These are phyloP conservation scores for Drosophila macrospina DNA, from an alignment of 2,888 invertebrate species.

Conservation along the genomic window DNA sequence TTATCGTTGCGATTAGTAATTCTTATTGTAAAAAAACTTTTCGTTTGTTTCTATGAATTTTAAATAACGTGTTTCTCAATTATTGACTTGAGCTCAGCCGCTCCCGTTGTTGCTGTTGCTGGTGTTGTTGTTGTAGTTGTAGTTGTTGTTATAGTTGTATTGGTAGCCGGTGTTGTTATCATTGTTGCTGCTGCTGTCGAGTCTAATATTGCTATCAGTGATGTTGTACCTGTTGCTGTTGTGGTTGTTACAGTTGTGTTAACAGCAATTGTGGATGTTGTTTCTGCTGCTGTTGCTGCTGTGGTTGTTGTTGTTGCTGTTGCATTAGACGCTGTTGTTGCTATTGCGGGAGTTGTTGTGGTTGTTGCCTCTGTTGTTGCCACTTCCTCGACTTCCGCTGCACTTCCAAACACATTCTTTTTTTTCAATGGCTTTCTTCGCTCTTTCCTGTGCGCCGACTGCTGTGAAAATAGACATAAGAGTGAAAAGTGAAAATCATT, in stretches of 20 bases:
- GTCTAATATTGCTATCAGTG: no score
- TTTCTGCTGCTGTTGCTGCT: conserved; percentile 12
- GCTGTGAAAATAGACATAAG: conserved; percentile 45
- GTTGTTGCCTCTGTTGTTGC: conserved; percentile 43
- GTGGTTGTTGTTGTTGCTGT: conserved; percentile 29
- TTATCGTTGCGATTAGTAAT: conserved; percentile 47
- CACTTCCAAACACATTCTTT: conserved; percentile 51
- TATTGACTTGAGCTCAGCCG: conserved; percentile 59
- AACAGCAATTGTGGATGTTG: conserved; percentile 49
- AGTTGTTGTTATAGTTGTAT: conserved; percentile 14
- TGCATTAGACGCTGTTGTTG: conserved; percentile 52
- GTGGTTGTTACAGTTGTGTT: conserved; percentile 25
- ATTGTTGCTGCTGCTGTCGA: conserved; percentile 40
- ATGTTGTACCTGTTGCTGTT: conserved; percentile 33
- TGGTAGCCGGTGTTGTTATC: conserved; percentile 49
- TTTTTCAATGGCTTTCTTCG: conserved; percentile 65
- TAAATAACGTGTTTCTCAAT: conserved; percentile 67
- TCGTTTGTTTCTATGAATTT: conserved; percentile 47
- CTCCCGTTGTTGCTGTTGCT: conserved; percentile 55
- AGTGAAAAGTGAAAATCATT: not conserved
- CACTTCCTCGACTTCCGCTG: conserved; percentile 42
- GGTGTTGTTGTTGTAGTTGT: conserved; percentile 6
- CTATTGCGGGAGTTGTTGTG: conserved; percentile 35
- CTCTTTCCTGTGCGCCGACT: conserved; percentile 56
- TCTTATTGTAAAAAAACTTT: conserved; percentile 61